Conservation (phyloP, 2,888 invertebrate genomes). For the Cacoxenus indagator region DNA sequence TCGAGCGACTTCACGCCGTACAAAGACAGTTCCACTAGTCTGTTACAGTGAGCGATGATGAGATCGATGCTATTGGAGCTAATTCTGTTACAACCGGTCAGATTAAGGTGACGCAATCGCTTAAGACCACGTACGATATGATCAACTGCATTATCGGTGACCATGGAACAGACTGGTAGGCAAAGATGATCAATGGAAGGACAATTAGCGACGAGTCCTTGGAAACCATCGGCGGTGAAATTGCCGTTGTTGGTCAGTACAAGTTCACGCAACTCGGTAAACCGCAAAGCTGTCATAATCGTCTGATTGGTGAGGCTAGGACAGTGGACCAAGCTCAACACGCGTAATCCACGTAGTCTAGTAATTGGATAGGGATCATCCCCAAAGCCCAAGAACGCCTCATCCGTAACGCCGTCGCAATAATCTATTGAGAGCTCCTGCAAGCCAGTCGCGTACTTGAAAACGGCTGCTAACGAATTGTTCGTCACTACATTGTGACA, state of each 20-base stretch:
- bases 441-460: conserved; percentile 45
- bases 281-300: conserved; percentile 39
- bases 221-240: conserved; percentile 49
- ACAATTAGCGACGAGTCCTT: conserved; percentile 49
- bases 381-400: conserved; percentile 50
- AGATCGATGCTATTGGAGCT: conserved; percentile 45
- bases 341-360: conserved; percentile 45
- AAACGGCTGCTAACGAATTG: conserved; percentile 50
- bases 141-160: conserved; percentile 50
- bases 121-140: conserved; percentile 43
- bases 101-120: conserved; percentile 49
- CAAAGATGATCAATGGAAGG: conserved; percentile 52
- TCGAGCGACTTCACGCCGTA: conserved; percentile 53
- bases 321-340: conserved; percentile 55
- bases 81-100: conserved; percentile 53
- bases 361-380: conserved; percentile 43
- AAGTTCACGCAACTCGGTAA: conserved; percentile 48
- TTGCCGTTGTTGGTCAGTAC: conserved; percentile 51
- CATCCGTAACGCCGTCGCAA: conserved; percentile 52
- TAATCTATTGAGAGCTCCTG: conserved; percentile 52
- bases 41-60: conserved; percentile 42
- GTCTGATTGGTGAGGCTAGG: conserved; percentile 48
- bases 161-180: conserved; percentile 47
- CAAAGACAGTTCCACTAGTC: conserved; percentile 47
- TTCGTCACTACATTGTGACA: conserved; percentile 56